Base-by-base conservation (phyloP, 2,113 vertebrate genomes). In the Periophthalmodon schlosseri region DNA sequence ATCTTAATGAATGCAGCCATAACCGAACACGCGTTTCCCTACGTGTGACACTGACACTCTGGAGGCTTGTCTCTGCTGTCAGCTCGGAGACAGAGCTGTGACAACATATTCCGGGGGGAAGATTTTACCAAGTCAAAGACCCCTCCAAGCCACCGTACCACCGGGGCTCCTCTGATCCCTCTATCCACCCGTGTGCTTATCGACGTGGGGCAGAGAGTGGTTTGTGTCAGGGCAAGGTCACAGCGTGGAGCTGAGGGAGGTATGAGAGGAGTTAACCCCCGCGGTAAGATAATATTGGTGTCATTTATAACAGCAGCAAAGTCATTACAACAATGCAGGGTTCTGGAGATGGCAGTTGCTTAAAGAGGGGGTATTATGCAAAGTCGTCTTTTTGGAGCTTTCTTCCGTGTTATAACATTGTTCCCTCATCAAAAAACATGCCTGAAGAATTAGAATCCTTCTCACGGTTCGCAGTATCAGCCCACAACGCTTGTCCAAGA, bases 71-170 rank as follows among this genome's bases (percentile, higher is more conserved):
- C 72, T 71, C 66, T 77, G 50, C 70, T 65, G 16, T n/a, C 57
- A 54, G 78, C 70, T 57, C 21, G 52, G 34, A 76, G 69, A 82
- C 68, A 60, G 64, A 65, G 77, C 70, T 58, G 70, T 12, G 63
- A 70, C 77, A 73, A 47, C 39, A 54, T 36, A 77, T 84, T 74
- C 89, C 89, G 83, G 76, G 76, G 81, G 78, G 85, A 86, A 78
- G 86, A 83, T 88, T 61, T 81, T 66, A 88, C 73, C 80, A 85
- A 75, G 82, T 88, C 83, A 76, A 87, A 88, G 80, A 78, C 77
- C 65, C 78, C 70, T 4, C 58, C 78, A 83, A 81, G 78, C 63
- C 16, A n/a, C 36, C 86, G 88, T 83, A 80, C 67, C 81, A 90
- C 84, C 78, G 76, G 72, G 78, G 77, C 74, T 83, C 82, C 18